A percentile compares a stretch with the other conserved stretches of the same genome.
phyloP scores from a whole-genome alignment of 2,113 vertebrate genomes.

The Phyllopteryx taeniolatus region DNA sequence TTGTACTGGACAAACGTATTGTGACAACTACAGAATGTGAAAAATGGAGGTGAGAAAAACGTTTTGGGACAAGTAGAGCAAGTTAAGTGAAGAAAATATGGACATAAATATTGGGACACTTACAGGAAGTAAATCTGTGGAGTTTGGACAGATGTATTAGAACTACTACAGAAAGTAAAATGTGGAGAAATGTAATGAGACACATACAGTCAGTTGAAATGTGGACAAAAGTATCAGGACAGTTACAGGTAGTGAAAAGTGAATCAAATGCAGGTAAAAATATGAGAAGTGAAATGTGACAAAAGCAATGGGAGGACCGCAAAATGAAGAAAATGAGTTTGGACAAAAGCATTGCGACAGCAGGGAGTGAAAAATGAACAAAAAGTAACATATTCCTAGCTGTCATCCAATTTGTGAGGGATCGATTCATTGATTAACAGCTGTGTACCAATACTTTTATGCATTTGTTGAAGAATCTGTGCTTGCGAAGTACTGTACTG shows the following conservation, averaged over 20 bases:
- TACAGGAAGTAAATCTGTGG: neutral
- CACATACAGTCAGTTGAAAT: too few species aligned
- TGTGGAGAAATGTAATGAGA: too few species aligned
- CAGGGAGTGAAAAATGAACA: too few species aligned
- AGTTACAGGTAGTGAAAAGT: too few species aligned
- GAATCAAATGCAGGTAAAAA: too few species aligned
- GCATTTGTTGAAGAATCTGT: neutral
- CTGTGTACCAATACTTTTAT: neutral
- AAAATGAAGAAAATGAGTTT: neutral
- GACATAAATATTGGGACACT: neutral
- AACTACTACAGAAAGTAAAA: too few species aligned
- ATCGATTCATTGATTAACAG: neutral
- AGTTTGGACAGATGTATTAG: too few species aligned
- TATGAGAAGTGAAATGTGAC: too few species aligned
- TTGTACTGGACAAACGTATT: neutral
- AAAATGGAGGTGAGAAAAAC: neutral
- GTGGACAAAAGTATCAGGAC: too few species aligned
- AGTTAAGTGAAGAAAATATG: neutral
- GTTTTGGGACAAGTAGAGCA: neutral
- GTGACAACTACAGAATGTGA: neutral
- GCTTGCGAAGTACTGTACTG: neutral
- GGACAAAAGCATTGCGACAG: too few species aligned
- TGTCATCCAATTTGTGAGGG: neutral
- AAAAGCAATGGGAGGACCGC: too few species aligned
- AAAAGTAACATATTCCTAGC: neutral